Percentiles rank a stretch among this genome's conserved stretches.
These are phyloP conservation scores for Bombus polaris DNA, from an alignment of 1,140 invertebrate species.

Conservation along the genomic window DNA sequence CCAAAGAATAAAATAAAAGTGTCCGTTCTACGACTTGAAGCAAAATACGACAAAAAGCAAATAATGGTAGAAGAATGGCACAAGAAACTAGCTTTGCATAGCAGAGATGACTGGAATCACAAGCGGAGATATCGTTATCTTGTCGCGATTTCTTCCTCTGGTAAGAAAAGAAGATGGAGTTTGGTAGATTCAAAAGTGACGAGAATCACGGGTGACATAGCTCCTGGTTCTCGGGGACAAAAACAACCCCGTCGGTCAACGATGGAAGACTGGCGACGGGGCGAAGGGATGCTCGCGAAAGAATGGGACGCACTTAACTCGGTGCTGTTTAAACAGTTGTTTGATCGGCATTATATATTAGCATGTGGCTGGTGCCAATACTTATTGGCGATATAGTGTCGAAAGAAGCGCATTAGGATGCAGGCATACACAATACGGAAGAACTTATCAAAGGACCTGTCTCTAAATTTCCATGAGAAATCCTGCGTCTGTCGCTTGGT, in stretches of 20 bases:
- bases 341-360: conserved; percentile 81
- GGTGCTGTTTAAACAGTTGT: conserved; percentile 81
- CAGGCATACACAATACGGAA: background rate
- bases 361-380: conserved; percentile 81
- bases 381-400: conserved; percentile 73
- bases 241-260: conserved; percentile 56
- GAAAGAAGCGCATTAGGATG: conserved; percentile 9
- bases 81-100: background rate
- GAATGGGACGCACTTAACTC: conserved; percentile 81
- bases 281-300: conserved; percentile 62
- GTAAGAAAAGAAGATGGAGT: conserved; percentile 5
- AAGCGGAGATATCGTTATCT: conserved; percentile 7
- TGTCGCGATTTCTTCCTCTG: background rate
- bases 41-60: too few relatives aligned
- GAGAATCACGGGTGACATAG: conserved; percentile 28
- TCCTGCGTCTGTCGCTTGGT: background rate
- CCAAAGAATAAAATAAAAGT: background rate
- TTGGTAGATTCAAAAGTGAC: conserved; percentile 13
- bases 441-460: background rate
- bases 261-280: conserved; percentile 5
- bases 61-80: background rate
- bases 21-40: background rate
- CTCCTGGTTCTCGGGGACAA: conserved; percentile 44
- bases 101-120: background rate
- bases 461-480: background rate